Base-by-base conservation (phyloP, 2,113 vertebrate genomes). In the Crotalus tigris region DNA sequence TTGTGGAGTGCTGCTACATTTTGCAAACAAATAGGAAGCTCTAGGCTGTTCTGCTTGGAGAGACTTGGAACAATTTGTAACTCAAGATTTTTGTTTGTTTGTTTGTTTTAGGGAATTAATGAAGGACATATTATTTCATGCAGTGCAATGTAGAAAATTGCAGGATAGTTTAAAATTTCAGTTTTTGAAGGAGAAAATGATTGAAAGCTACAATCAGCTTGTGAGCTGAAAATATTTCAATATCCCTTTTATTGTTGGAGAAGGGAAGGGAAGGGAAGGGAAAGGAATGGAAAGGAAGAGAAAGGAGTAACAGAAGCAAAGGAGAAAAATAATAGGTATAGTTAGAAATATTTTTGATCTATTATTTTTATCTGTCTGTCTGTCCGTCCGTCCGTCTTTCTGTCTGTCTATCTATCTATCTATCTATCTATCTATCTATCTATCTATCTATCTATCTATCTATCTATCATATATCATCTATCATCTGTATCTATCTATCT, bases 1-100 rank as follows among this genome's bases (percentile, higher is more conserved):
- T 91, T 12, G 75, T 93, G 95, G 95, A 96, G 97, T 94, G 92
- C 39, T 88, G 96, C 93, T 96, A 91, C 13, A 88, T 49, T 96
- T 97, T 94, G 93, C 95, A 97, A 97, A 97, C 96, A 97, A 97
- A 90, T 75, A 57, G 61, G 64, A 85, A 89, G 61, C 44, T 44
- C 19, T 85, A 85, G 85, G 75, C 33, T 81, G 75, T 44, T 81
- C 39, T 39, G 61, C 29, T 12, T 87, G 44, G 57, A 51, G 64
- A 3, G 7, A 3, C 54, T 85, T 85, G 87, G 24, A 44, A 53
- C 87, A 2, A 8, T 90, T 85, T 58, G 39, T 89, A 53, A 26
- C 24, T 89, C 24, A 3, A 6, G n/a, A 24, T 53, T 11, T 33
- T 21, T 23, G 0, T 53, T 39, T 39, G 39, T 39, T 39, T 39